phyloP scores from a whole-genome alignment of 2,797 vertebrate genomes.

The Babyrousa celebensis region DNA sequence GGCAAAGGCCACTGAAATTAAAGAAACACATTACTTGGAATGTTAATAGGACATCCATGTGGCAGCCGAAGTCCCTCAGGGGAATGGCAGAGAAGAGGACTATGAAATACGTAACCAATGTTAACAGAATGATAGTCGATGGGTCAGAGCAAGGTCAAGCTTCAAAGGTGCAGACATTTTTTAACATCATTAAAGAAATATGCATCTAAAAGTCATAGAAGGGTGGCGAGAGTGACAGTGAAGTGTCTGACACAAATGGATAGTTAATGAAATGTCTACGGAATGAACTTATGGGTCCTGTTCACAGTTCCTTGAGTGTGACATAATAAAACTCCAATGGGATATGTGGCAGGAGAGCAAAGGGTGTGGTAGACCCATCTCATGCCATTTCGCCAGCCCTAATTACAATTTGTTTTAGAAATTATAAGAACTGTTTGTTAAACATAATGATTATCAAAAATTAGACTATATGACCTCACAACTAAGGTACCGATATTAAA shows the following conservation, averaged over 20 bases:
- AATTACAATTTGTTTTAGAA: background rate
- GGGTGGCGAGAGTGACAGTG: background rate
- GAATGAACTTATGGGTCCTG: background rate
- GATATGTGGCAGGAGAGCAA: background rate
- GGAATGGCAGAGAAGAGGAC: background rate
- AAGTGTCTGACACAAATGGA: background rate
- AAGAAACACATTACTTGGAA: background rate
- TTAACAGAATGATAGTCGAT: background rate
- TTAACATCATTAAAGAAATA: background rate
- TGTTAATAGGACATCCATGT: background rate
- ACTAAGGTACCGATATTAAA: conserved; percentile 41
- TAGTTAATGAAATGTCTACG: background rate
- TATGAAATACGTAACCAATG: background rate
- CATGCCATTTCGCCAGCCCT: background rate
- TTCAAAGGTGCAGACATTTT: background rate
- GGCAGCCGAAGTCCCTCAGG: background rate
- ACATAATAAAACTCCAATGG: background rate
- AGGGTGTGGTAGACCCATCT: background rate
- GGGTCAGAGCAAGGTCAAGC: background rate
- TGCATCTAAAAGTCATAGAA: background rate
- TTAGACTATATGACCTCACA: background rate
- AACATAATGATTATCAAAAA: background rate
- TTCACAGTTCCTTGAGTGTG: background rate
- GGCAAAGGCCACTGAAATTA: background rate
- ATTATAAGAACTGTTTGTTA: background rate